Percentiles rank a stretch among this genome's conserved stretches.
Evolutionary conservation across 2,797 vertebrate genomes (phyloP).

Genomic region (Pyrocephalus nanus): DNA sequence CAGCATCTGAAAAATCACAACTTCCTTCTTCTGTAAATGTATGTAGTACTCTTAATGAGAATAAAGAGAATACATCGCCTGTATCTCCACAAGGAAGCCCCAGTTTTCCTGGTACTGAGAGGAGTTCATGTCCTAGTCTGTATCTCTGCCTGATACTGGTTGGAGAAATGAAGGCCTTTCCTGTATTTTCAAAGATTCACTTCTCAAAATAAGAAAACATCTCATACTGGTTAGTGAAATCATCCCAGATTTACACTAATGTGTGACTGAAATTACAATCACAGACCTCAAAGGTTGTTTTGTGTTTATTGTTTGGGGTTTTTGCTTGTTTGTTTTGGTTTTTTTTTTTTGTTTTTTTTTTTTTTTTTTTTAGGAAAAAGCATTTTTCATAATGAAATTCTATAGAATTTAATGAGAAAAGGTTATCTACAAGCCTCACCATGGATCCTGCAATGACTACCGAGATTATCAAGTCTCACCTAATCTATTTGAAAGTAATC

Average conservation of each 20-base stretch:
- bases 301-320: background rate
- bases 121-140: background rate
- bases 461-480: background rate
- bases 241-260: background rate
- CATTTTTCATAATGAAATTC: background rate
- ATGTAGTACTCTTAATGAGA: background rate
- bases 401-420: background rate
- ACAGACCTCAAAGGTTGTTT: background rate
- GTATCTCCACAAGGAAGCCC: background rate
- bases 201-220: background rate
- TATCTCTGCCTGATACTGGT: background rate
- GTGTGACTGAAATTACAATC: background rate
- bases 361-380: background rate
- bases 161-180: background rate
- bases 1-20: background rate
- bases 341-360: background rate
- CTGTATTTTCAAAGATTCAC: background rate
- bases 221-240: background rate
- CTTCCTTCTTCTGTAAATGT: background rate
- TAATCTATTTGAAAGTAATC: conserved; percentile 19
- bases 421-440: background rate
- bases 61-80: background rate
- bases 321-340: no score
- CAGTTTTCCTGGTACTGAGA: background rate
- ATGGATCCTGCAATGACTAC: background rate